Percentiles rank a stretch among this genome's conserved stretches.
phyloP scores from a whole-genome alignment of 2,113 vertebrate species.

The Actenoides lindsayi region DNA sequence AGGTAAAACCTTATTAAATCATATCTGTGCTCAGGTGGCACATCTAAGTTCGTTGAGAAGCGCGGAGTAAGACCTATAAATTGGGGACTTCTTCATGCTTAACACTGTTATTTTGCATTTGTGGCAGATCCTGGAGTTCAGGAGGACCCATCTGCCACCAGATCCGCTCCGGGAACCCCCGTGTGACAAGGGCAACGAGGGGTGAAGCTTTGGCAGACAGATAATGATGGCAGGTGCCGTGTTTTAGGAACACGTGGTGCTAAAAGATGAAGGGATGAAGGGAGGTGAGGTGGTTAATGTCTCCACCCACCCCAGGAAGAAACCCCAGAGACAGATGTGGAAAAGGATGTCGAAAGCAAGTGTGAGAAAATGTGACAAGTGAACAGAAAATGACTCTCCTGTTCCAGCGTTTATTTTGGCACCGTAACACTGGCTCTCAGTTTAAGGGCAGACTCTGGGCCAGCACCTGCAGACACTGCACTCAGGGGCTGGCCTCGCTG shows the following conservation, averaged over 20 bases:
- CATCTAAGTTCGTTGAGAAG: neutral
- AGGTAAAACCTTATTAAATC: neutral
- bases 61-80: neutral
- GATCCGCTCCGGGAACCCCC: neutral
- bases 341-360: neutral
- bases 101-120: neutral
- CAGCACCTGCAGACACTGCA: neutral
- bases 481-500: neutral
- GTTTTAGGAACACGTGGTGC: neutral
- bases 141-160: neutral
- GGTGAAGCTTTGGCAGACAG: neutral
- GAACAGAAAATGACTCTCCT: neutral
- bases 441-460: neutral
- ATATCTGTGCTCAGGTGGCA: neutral
- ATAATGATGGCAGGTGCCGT: neutral
- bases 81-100: neutral
- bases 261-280: neutral
- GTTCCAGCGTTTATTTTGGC: neutral
- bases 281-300: neutral
- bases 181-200: neutral
- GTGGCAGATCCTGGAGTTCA: neutral
- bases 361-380: neutral
- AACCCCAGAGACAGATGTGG: neutral
- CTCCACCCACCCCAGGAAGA: neutral
- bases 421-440: neutral